phyloP scores from a whole-genome alignment of 2,888 invertebrate species.

The Plemyria rubiginata region DNA sequence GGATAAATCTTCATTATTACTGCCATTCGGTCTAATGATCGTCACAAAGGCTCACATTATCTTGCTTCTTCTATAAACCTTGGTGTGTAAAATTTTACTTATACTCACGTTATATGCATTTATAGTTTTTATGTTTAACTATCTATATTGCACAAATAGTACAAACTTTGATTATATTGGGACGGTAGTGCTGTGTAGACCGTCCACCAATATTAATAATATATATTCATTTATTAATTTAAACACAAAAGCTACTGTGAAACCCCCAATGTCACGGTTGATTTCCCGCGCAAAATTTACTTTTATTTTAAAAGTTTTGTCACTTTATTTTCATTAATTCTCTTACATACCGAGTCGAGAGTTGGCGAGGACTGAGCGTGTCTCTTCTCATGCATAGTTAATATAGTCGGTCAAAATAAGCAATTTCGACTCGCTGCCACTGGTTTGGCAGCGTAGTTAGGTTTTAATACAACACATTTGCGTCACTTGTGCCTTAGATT shows the following conservation, averaged over 20 bases:
- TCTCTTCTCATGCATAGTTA: slow-evolving; percentile 75
- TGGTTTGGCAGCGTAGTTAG: slow-evolving; percentile 72
- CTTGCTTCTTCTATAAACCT: background rate
- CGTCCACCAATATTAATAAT: background rate
- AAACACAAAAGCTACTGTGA: background rate
- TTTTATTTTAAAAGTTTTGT: slow-evolving; percentile 36
- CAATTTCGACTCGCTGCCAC: slow-evolving; percentile 76
- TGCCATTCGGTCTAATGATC: slow-evolving; percentile 54
- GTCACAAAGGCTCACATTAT: slow-evolving; percentile 43
- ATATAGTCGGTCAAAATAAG: slow-evolving; percentile 75
- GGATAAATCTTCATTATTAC: slow-evolving; percentile 60
- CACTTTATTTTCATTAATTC: slow-evolving; percentile 58
- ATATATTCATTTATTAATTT: no score
- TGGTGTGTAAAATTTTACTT: no score
- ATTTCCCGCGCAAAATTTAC: slow-evolving; percentile 1
- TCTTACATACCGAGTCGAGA: slow-evolving; percentile 55
- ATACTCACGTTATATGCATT: no score
- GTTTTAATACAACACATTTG: slow-evolving; percentile 69
- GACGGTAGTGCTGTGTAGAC: background rate
- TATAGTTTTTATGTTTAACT: no score
- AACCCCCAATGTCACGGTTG: slow-evolving; percentile 9
- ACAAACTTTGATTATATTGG: no score
- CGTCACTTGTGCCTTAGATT: slow-evolving; percentile 48
- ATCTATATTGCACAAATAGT: no score
- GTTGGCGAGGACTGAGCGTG: slow-evolving; percentile 57